Evolutionary conservation across 2,113 vertebrate species (phyloP).

Genomic region (Cranoglanis bouderius): DNA sequence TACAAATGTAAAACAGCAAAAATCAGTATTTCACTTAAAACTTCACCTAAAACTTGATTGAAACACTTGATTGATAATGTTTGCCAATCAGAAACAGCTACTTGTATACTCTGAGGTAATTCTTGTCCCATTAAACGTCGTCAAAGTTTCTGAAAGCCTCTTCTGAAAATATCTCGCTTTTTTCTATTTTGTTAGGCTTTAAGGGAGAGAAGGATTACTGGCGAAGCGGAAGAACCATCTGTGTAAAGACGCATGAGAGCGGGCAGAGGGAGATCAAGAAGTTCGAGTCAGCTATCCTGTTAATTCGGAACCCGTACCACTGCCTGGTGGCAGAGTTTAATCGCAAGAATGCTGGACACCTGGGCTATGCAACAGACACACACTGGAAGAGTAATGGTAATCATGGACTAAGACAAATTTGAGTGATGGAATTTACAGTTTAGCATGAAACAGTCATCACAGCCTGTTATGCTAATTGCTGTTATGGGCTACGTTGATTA

Average conservation of each 20-base stretch:
- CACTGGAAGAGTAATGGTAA: conserved; percentile 95
- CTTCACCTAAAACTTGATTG: not conserved
- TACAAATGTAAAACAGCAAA: not conserved
- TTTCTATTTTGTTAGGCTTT: conserved; percentile 78
- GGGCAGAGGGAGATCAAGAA: conserved; percentile 91
- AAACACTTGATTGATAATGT: not conserved
- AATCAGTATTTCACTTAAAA: no score
- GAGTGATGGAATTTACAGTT: not conserved
- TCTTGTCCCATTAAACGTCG: not conserved
- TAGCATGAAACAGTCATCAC: not conserved
- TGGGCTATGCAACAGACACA: conserved; percentile 88
- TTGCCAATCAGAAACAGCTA: not conserved
- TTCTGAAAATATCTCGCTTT: not conserved
- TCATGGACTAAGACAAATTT: not conserved
- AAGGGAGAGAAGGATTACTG: conserved; percentile 98
- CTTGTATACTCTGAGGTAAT: not conserved
- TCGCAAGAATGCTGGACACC: conserved; percentile 90
- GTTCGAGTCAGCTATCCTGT: conserved; percentile 88
- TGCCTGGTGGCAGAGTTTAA: conserved; percentile 95
- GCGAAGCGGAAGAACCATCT: conserved; percentile 91
- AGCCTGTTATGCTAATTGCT: not conserved
- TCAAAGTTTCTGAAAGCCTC: not conserved
- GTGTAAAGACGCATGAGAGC: conserved; percentile 95
- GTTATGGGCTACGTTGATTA: not conserved
- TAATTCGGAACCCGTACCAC: conserved; percentile 93